Conservation (phyloP, 2,797 vertebrate species). For the Brachyrhaphis roseni region DNA sequence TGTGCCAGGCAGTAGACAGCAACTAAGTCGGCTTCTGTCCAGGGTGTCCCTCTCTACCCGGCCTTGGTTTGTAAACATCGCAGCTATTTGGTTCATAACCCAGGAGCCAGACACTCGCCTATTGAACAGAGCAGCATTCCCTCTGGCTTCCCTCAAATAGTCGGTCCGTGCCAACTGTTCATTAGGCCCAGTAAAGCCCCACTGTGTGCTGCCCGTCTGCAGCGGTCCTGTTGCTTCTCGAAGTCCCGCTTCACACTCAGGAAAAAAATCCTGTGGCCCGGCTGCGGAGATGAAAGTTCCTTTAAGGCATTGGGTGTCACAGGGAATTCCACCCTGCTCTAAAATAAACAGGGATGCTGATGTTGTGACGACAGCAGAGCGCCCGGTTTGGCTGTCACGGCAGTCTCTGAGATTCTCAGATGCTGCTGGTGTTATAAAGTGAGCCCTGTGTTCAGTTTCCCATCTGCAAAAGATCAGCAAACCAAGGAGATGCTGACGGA, state of each 20-base stretch:
- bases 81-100: constrained; percentile 54
- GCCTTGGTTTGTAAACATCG: constrained; percentile 63
- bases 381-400: constrained; percentile 42
- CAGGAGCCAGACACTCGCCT: constrained; percentile 69
- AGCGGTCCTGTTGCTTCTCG: constrained; percentile 54
- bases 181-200: constrained; percentile 66
- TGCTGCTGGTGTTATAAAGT: constrained; percentile 42
- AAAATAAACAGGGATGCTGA: constrained; percentile 67
- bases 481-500: not conserved
- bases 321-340: constrained; percentile 71
- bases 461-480: constrained; percentile 65
- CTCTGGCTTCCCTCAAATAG: constrained; percentile 57
- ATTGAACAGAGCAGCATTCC: constrained; percentile 71
- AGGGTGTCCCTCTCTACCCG: constrained; percentile 32
- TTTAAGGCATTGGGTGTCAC: constrained; percentile 71
- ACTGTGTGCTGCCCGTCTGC: constrained; percentile 58
- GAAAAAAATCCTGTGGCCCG: constrained; percentile 56
- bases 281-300: constrained; percentile 65
- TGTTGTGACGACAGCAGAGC: constrained; percentile 65
- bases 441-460: constrained; percentile 44
- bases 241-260: constrained; percentile 55
- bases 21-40: constrained; percentile 66
- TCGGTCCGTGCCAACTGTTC: constrained; percentile 74
- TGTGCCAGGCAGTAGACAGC: constrained; percentile 31
- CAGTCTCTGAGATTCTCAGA: constrained; percentile 37